Conservation (phyloP, 2,113 vertebrate genomes). For the Larimichthys crocea region DNA sequence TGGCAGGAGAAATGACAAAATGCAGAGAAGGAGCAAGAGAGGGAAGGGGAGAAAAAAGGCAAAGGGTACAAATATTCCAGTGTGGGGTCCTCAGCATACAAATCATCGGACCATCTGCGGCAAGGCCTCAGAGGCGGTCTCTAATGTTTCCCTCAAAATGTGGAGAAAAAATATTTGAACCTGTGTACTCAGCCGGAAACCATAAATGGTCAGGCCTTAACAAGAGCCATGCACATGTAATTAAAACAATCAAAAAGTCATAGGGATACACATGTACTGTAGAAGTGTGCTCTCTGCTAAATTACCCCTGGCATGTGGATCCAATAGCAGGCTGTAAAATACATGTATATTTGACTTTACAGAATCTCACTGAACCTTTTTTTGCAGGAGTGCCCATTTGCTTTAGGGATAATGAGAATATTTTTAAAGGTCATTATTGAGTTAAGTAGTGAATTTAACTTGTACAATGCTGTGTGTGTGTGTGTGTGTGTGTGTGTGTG, state of each 20-base stretch:
- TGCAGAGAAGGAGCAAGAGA: slow-evolving; percentile 31
- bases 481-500: neutral
- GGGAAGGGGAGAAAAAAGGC: slow-evolving; percentile 41
- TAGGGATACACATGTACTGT: slow-evolving; percentile 43
- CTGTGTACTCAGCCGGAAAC: slow-evolving; percentile 74
- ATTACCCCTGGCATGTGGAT: slow-evolving; percentile 65
- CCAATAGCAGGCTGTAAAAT: slow-evolving; percentile 58
- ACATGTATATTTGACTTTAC: slow-evolving; percentile 57
- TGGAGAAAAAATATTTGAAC: slow-evolving; percentile 68
- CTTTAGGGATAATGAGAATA: slow-evolving; percentile 42
- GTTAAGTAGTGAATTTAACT: slow-evolving; percentile 25
- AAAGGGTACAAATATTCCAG: slow-evolving; percentile 54
- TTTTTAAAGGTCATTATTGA: slow-evolving; percentile 33
- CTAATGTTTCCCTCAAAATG: slow-evolving; percentile 56
- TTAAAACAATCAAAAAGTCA: slow-evolving; percentile 74
- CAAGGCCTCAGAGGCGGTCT: slow-evolving; percentile 53
- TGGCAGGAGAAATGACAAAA: slow-evolving; percentile 74
- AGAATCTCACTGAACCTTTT: slow-evolving; percentile 40
- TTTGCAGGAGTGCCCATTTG: slow-evolving; percentile 29
- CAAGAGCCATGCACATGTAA: slow-evolving; percentile 73
- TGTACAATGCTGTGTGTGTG: slow-evolving; percentile 13
- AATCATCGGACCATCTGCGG: slow-evolving; percentile 61
- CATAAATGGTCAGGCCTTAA: slow-evolving; percentile 69
- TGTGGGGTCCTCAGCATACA: slow-evolving; percentile 53
- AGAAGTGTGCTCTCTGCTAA: slow-evolving; percentile 50